Base-by-base conservation (phyloP, 1,140 invertebrate species). In the Microplitis mediator region DNA sequence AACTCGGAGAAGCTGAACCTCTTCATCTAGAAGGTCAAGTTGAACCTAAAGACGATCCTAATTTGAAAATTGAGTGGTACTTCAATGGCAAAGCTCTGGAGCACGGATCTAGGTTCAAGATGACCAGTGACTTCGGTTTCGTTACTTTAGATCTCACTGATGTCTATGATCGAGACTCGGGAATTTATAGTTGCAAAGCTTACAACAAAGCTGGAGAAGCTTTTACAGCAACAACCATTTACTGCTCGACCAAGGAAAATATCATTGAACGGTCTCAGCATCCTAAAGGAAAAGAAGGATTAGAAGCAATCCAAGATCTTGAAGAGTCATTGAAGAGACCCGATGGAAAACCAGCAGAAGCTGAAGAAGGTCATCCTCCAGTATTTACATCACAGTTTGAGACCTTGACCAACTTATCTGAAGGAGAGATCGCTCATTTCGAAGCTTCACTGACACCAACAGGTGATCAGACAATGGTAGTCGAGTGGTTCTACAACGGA, bases 401-500 rank as follows among this genome's bases (percentile, higher is more conserved):
- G 78, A 92, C 95, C 77, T 88, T 97, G 60, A 88, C 88, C 4
- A 95, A 96, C 78, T 87, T 97, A 13, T 93, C 90, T 9, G 95
- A 97, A 88, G 95, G 95, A 52, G 95, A 97, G 86, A 93, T 97
- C 77, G 95, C 95, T 78, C 95, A 97, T 81, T 98, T 97, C 82
- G 97, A 98, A 87, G 97, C 95, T 13, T 95, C 95, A 51, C 88
- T 99, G 0, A 93, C 95, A 56, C 97, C 97, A 9, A 93, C 96
- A 64, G 96, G 96, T 31, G 97, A 99, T 84, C 95, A 98, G 81
- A 95, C 93, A 34, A 98, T 99, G 97, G 91, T 93, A 34, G 95
- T 99, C 34, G 96, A 99, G 89, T 99, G 97, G 97, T 97, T 97
- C 89, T 98, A 95, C 79, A 97, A 99, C 84, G 95, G 93, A 45